Percentiles rank a stretch among this genome's conserved stretches.
These are phyloP conservation scores for Anomalospiza imberbis DNA, from an alignment of 2,797 vertebrate species.

Conservation along the genomic window DNA sequence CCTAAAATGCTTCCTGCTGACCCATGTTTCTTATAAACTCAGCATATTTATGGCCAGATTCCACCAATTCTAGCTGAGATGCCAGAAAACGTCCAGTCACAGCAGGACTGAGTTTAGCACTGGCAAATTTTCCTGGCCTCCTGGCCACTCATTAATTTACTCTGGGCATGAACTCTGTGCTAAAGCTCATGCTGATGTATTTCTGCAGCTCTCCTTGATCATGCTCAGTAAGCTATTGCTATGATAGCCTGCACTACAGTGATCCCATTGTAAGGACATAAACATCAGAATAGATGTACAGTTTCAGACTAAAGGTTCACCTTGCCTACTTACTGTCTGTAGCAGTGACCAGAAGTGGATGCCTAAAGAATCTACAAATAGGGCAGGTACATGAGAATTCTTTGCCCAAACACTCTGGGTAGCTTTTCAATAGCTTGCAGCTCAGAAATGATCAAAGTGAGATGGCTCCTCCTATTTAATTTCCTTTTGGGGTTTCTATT, in stretches of 20 bases:
- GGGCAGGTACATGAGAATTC: neutral
- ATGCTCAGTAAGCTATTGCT: neutral
- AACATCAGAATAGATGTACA: neutral
- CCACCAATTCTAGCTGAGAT: neutral
- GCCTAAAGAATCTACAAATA: neutral
- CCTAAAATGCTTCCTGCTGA: neutral
- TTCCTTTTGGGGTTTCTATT: neutral
- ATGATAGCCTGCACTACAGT: neutral
- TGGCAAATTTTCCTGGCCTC: neutral
- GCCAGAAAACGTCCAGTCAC: neutral
- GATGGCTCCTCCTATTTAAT: neutral
- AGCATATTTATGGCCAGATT: neutral
- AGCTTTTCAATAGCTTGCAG: neutral
- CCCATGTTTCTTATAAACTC: neutral
- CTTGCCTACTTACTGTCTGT: neutral
- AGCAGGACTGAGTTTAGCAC: constrained; percentile 2
- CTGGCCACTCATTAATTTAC: neutral
- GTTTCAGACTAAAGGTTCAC: neutral
- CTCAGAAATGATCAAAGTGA: neutral
- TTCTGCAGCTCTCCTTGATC: neutral
- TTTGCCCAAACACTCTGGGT: neutral
- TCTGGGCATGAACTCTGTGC: neutral
- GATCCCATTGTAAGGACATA: neutral
- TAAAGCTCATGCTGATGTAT: neutral
- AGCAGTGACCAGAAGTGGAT: neutral